Conservation (phyloP, 35 echinoderm and acorn worm genomes). For the Apostichopus japonicus region DNA sequence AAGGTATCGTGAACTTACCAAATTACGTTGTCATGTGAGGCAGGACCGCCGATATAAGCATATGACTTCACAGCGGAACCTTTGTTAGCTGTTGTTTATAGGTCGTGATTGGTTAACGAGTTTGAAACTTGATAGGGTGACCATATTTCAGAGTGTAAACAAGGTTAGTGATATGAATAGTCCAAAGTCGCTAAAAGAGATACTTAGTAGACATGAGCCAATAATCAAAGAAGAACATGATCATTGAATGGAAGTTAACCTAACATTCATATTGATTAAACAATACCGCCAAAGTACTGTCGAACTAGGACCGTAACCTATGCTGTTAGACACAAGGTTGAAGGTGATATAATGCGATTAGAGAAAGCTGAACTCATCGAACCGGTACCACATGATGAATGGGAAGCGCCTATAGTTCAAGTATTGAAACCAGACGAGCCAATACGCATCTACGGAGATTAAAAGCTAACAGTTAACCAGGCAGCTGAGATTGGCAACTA, state of each 20-base stretch:
- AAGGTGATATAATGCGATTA: constrained; percentile 32
- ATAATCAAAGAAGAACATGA: background rate
- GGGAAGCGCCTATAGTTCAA: constrained; percentile 48
- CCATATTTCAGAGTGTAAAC: constrained; percentile 32
- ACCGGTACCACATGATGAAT: constrained; percentile 47
- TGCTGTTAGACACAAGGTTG: constrained; percentile 14
- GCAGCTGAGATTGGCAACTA: constrained; percentile 5
- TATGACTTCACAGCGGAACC: too few species aligned
- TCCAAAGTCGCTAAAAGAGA: too few species aligned
- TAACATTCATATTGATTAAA: constrained; percentile 26
- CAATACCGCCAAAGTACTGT: background rate
- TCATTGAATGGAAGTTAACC: constrained; percentile 36
- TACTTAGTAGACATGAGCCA: too few species aligned
- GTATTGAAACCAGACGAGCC: constrained; percentile 14
- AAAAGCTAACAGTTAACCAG: background rate
- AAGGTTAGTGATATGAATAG: too few species aligned
- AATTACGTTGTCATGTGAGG: background rate
- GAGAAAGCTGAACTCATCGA: constrained; percentile 46
- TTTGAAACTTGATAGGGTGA: constrained; percentile 63
- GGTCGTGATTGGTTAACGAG: constrained; percentile 31
- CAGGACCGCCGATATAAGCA: background rate
- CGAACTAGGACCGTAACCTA: constrained; percentile 62
- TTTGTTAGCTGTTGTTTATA: too few species aligned
- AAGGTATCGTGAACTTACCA: background rate
- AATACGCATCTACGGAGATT: constrained; percentile 8